Base-by-base conservation (phyloP, 2,113 vertebrate species). In the Pimephales promelas region DNA sequence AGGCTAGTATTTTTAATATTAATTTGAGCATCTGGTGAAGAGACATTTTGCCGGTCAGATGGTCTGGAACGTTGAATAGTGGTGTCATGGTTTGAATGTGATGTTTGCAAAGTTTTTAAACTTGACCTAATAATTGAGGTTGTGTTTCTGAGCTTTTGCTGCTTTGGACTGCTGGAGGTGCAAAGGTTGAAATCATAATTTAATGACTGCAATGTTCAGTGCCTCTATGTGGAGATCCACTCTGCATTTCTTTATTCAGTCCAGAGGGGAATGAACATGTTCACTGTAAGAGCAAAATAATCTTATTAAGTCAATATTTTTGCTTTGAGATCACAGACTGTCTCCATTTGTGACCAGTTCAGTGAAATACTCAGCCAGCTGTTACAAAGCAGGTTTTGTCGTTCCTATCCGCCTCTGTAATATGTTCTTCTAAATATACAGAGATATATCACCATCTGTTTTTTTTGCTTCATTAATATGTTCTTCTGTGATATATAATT, bases 291-390 rank as follows among this genome's bases (percentile, higher is more conserved):
- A 76, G 71, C 62, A 82, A 73, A 80, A 85, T 40, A 22, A 14
- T 49, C 47, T 16, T 79, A 49, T 81, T 79, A 87, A 87, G 79
- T 71, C 74, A 85, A 71, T 40, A 79, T 82, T 59, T 84, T 81
- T 47, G 62, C 62, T 68, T 47, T 43, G 47, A 45, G 64, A 18
- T 72, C 22, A n/a, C 68, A 71, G 68, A 62, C 5, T 13, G 8
- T 84, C 18, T n/a, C 66, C 79, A 5, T 72, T 72, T 72, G 22
- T 72, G 5, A 49, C 43, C 71, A 52, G 71, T 10, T 73, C 6
- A 28, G 7, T 74, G 8, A 74, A 74, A 70, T n/a, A 4, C 20
- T 70, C 34, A 11, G 62, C 16, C 7, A 34, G 9, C 36, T 70
- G 36, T 45, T 24, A 43, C 11, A 24, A 71, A 43, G 20, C 7